Percentiles rank a stretch among this genome's conserved stretches.
Evolutionary conservation across 2,888 invertebrate species (phyloP).

Genomic region (Tinea trinotella): DNA sequence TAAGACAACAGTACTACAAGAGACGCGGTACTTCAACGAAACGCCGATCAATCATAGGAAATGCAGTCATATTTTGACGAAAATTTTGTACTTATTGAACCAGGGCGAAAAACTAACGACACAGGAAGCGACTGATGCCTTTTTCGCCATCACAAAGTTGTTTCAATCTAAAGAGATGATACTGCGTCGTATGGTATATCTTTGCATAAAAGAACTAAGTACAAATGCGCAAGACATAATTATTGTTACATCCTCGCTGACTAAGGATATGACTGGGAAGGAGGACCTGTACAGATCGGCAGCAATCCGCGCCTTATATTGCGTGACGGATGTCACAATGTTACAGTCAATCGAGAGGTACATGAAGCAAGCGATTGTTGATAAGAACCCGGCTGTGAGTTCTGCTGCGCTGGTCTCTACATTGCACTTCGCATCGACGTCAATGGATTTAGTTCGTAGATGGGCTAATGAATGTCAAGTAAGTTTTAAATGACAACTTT

Average conservation of each 20-base stretch:
- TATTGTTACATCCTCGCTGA: slow-evolving; percentile 97
- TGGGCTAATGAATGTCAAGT: slow-evolving; percentile 99
- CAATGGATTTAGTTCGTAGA: slow-evolving; percentile 93
- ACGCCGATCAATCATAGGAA: slow-evolving; percentile 97
- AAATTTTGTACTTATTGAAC: slow-evolving; percentile 95
- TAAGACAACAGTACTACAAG: slow-evolving; percentile 97
- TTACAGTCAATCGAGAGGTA: slow-evolving; percentile 97
- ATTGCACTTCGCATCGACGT: slow-evolving; percentile 81
- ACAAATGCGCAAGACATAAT: slow-evolving; percentile 98
- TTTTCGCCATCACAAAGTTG: slow-evolving; percentile 99
- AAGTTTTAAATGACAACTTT: slow-evolving; percentile 22
- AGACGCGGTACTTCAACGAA: slow-evolving; percentile 97
- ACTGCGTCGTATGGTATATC: slow-evolving; percentile 94
- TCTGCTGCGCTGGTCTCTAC: slow-evolving; percentile 97
- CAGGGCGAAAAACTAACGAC: slow-evolving; percentile 94
- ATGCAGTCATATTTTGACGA: slow-evolving; percentile 96
- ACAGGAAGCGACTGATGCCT: slow-evolving; percentile 97
- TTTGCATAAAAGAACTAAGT: slow-evolving; percentile 96
- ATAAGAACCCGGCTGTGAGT: slow-evolving; percentile 94
- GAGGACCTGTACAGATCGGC: slow-evolving; percentile 93
- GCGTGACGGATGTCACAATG: slow-evolving; percentile 96
- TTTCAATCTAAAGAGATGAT: slow-evolving; percentile 98
- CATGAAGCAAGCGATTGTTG: slow-evolving; percentile 99
- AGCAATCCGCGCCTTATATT: slow-evolving; percentile 96
- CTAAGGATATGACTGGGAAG: slow-evolving; percentile 98